Evolutionary conservation across 92 coral and sea anemone species (phyloP).

Genomic region (Palythoa heliodiscus): DNA sequence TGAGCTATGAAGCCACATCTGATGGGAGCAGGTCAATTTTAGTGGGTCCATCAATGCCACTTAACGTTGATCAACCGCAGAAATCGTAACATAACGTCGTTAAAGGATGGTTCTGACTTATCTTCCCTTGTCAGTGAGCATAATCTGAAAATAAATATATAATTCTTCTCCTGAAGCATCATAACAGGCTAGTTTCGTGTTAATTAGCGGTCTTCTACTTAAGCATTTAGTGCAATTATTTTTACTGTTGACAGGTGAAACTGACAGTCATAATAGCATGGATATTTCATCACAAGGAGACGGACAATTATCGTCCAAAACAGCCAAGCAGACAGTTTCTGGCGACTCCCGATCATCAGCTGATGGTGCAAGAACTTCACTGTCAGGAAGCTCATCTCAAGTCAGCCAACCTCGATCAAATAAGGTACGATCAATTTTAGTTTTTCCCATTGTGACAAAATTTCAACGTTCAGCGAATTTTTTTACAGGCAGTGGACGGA

Average conservation of each 20-base stretch:
- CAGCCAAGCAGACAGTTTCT: neutral
- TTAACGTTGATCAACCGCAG: no score
- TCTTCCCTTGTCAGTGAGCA: no score
- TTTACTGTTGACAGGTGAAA: neutral
- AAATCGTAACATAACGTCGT: no score
- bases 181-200: no score
- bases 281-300: neutral
- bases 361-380: neutral
- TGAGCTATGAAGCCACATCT: no score
- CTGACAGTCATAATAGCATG: neutral
- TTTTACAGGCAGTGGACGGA: conserved; percentile 3
- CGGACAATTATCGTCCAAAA: neutral
- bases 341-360: neutral
- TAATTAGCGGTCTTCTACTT: no score
- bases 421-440: neutral
- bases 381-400: neutral
- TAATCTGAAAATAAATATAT: no score
- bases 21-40: no score
- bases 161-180: no score
- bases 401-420: neutral
- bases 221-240: neutral
- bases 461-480: neutral
- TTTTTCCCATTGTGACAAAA: neutral
- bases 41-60: no score
- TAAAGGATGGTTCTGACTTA: no score